These are phyloP conservation scores for Galleria mellonella DNA, from an alignment of 1,140 invertebrate genomes.

Conservation along the genomic window DNA sequence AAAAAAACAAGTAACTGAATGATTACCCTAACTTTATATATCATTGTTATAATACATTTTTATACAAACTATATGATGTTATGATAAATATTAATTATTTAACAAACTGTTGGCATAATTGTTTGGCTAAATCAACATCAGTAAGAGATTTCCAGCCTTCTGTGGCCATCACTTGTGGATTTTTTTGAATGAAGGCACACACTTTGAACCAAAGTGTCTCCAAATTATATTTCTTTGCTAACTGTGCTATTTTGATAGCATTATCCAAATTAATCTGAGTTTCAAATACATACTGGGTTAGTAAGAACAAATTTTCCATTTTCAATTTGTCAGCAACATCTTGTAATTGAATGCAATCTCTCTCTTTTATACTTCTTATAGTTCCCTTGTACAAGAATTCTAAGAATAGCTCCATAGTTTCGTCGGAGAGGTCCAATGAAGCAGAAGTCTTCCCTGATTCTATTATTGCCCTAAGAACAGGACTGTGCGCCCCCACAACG, in stretches of 20 bases:
- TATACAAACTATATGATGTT: not conserved
- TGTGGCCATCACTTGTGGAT: constrained; percentile 38
- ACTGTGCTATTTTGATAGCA: constrained; percentile 38
- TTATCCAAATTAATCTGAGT: constrained; percentile 37
- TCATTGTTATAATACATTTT: no score
- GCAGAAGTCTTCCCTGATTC: constrained; percentile 19
- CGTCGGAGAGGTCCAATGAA: constrained; percentile 32
- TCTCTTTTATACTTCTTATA: constrained; percentile 30
- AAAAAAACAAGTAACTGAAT: no score
- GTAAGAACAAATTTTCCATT: constrained; percentile 26
- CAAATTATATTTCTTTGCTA: constrained; percentile 45
- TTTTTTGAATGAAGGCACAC: constrained; percentile 37
- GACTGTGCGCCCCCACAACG: constrained; percentile 39
- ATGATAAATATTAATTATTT: not conserved
- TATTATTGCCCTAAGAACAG: constrained; percentile 29
- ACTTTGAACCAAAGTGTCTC: constrained; percentile 26
- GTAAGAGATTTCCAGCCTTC: constrained; percentile 42
- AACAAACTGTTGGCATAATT: constrained; percentile 13
- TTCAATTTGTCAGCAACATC: constrained; percentile 38
- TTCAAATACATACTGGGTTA: constrained; percentile 24
- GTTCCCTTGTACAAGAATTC: constrained; percentile 47
- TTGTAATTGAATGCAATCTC: constrained; percentile 27
- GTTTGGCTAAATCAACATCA: constrained; percentile 42
- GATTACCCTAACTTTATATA: no score
- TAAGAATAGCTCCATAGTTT: constrained; percentile 37